Percentiles rank a stretch among this genome's conserved stretches.
These are phyloP conservation scores for Popillia japonica DNA, from an alignment of 1,140 invertebrate species.

Conservation along the genomic window DNA sequence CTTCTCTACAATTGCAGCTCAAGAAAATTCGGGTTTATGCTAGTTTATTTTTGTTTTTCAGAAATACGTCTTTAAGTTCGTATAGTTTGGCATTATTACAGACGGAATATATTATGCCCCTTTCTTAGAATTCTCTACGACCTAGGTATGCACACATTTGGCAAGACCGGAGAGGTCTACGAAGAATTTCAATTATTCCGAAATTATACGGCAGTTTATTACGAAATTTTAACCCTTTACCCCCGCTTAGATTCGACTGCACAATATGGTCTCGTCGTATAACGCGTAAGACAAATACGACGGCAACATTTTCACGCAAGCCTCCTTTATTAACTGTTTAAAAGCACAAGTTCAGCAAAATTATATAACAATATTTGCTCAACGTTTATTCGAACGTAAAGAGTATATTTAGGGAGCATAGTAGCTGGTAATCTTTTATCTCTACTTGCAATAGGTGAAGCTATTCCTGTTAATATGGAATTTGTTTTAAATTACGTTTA, in stretches of 20 bases:
- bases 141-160: background rate
- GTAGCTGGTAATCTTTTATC: no score
- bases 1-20: no score
- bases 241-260: background rate
- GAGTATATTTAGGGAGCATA: no score
- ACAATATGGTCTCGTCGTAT: background rate
- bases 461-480: no score
- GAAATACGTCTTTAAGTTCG: no score
- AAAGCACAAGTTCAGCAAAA: background rate
- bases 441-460: no score
- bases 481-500: no score
- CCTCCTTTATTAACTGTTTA: constrained; percentile 22
- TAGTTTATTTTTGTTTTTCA: no score
- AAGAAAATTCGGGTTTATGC: no score
- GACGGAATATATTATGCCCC: background rate
- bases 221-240: constrained; percentile 13
- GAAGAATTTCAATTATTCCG: constrained; percentile 32
- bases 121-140: background rate
- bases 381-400: background rate
- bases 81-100: background rate
- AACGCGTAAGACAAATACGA: background rate
- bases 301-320: background rate
- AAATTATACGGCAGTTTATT: constrained; percentile 25
- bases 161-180: background rate
- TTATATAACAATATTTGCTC: background rate